These are phyloP conservation scores for Lepidocyrtoides sp. DNA, from an alignment of 2,888 invertebrate species.

Conservation along the genomic window DNA sequence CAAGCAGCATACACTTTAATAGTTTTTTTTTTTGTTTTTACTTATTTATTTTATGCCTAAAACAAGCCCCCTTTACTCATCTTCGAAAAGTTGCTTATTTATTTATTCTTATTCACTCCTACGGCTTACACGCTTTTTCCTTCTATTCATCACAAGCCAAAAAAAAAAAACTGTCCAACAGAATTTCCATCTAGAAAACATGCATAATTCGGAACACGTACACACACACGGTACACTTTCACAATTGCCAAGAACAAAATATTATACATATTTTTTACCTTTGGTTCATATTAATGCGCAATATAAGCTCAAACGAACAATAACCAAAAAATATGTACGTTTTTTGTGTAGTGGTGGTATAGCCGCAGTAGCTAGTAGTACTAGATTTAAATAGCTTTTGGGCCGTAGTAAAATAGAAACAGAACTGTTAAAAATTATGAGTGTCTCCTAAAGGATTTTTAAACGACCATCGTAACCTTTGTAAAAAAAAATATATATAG, in stretches of 20 bases:
- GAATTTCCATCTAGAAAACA: slow-evolving; percentile 40
- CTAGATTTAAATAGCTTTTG: neutral
- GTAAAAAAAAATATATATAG: too few relatives aligned
- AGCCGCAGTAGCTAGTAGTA: too few relatives aligned
- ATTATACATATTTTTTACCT: neutral
- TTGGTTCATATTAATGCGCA: slow-evolving; percentile 1
- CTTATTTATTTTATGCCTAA: slow-evolving; percentile 20
- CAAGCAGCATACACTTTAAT: neutral
- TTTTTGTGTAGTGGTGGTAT: neutral
- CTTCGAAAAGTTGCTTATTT: slow-evolving; percentile 28
- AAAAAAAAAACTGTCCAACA: slow-evolving; percentile 46
- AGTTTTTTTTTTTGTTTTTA: neutral
- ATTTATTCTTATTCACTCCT: slow-evolving; percentile 11
- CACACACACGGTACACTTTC: slow-evolving; percentile 50
- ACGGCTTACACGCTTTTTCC: slow-evolving; percentile 10
- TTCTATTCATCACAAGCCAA: neutral
- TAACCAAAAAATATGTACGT: neutral
- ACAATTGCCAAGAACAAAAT: slow-evolving; percentile 36
- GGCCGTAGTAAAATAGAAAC: slow-evolving; percentile 11
- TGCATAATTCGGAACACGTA: slow-evolving; percentile 78
- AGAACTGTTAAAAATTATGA: slow-evolving; percentile 46
- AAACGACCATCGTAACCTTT: slow-evolving; percentile 5
- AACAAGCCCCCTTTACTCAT: slow-evolving; percentile 17
- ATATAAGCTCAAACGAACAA: neutral
- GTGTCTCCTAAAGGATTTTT: slow-evolving; percentile 52